Evolutionary conservation across 2,888 invertebrate species (phyloP).

Genomic region (Ochropleura plecta): DNA sequence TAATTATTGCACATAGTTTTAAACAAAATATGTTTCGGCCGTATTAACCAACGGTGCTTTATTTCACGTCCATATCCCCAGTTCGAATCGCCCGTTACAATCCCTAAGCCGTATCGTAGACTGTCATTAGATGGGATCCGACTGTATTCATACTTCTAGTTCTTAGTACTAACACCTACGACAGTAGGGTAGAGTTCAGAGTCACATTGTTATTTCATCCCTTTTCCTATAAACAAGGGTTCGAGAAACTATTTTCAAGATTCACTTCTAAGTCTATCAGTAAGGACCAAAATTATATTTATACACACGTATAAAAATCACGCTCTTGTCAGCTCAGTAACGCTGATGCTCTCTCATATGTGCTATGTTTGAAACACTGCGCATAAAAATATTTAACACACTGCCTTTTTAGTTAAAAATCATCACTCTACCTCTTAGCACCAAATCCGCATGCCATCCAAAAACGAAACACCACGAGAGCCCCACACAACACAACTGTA

Average conservation of each 20-base stretch:
- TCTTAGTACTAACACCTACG: constrained; percentile 8
- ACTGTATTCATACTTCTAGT: constrained; percentile 70
- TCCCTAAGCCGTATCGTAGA: constrained; percentile 78
- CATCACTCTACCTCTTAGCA: constrained; percentile 19
- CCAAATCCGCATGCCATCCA: constrained; percentile 42
- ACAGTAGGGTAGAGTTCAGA: constrained; percentile 1
- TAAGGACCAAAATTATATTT: neutral
- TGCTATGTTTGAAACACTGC: too few species aligned
- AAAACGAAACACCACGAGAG: neutral
- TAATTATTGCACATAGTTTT: constrained; percentile 17
- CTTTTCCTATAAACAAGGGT: neutral
- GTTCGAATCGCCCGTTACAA: constrained; percentile 66
- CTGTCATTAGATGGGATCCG: constrained; percentile 81
- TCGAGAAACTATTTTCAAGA: neutral
- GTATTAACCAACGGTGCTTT: constrained; percentile 56
- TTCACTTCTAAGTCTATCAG: neutral
- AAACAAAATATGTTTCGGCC: constrained; percentile 1
- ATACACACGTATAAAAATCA: too few species aligned
- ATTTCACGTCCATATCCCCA: constrained; percentile 65
- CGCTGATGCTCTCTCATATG: too few species aligned
- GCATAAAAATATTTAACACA: too few species aligned
- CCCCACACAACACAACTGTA: constrained; percentile 31
- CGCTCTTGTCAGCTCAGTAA: too few species aligned
- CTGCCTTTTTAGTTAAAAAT: neutral
- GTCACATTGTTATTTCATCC: neutral